Evolutionary conservation across 2,797 vertebrate genomes (phyloP), one percentile per base, ranked within the genome.

Genomic region (Rhynchotus rufescens): DNA sequence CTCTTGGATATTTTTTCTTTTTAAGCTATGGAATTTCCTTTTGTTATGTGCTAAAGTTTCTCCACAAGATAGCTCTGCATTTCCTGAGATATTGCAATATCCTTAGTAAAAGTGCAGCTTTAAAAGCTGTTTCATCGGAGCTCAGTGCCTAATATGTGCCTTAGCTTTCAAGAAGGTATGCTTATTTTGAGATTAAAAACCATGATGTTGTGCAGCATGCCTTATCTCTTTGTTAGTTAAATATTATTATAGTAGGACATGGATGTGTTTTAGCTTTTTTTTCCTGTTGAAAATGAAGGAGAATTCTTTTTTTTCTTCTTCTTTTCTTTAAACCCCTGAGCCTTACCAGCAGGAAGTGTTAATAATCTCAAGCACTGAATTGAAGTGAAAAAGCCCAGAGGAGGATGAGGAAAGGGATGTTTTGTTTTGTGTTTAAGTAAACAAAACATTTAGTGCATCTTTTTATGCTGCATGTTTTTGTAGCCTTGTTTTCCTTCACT

Each of bases 141-240:
- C 23, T 88, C 40, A 44, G 4, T 0, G 0, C 30, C 38, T 86
- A 60, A 51, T 68, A 10, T 23, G 30, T 3, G 1, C 22, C 2
- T 17, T 65, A 60, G 6, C n/a, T 91, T 77, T 69, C 52, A 73
- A 40, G 38, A 34, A 36, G 0, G 0, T 8, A 40, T 56, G 26
- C 28, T n/a, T n/a, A 78, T 40, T 51, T 86, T 67, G 47, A 49
- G 75, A 6, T 23, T 52, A 10, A 20, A 6, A 30, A 1, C 52
- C 75, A 47, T 22, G 67, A 20, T 81, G 68, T 75, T 78, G 23
- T 67, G 61, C 68, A 42, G 45, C 28, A 3, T 61, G 32, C 20
- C 25, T 15, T 49, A 2, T 16, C 26, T 45, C 20, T 66, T 8
- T 60, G 51, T 30, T 69, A 30, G 47, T 85, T 5, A 65, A 64